phyloP scores from a whole-genome alignment of 2,888 invertebrate genomes.

The Spisula solida region DNA sequence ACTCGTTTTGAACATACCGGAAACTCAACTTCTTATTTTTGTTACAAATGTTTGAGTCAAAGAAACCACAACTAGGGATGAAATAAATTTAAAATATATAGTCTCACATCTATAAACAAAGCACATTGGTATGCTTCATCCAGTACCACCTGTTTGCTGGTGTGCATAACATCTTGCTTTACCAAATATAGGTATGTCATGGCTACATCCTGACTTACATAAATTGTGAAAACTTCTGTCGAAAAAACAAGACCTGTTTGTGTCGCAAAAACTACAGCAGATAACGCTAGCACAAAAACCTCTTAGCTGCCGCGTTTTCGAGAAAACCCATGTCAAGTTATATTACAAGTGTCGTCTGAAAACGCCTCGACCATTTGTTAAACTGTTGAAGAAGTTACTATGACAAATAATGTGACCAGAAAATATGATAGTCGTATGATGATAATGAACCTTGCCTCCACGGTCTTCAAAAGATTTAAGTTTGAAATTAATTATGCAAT shows the following conservation, averaged over 20 bases:
- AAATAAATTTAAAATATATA: no score
- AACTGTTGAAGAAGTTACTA: not conserved
- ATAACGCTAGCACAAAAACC: conserved; percentile 16
- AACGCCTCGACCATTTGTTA: conserved; percentile 42
- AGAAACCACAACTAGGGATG: no score
- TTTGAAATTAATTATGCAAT: conserved; percentile 67
- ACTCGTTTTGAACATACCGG: no score
- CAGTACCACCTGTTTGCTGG: not conserved
- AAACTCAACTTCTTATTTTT: no score
- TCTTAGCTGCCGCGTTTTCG: not conserved
- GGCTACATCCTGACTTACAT: not conserved
- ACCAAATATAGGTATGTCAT: not conserved
- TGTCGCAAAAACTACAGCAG: not conserved
- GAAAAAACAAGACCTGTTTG: not conserved
- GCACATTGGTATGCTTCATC: not conserved
- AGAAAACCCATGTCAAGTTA: conserved; percentile 27
- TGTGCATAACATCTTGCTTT: not conserved
- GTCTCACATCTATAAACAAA: no score
- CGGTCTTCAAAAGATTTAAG: conserved; percentile 57
- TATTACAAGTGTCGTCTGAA: conserved; percentile 21
- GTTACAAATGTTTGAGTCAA: no score
- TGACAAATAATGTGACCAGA: conserved; percentile 57
- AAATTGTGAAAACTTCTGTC: not conserved
- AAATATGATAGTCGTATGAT: conserved; percentile 60
- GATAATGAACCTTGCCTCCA: conserved; percentile 48